Evolutionary conservation across 2,113 vertebrate species (phyloP), one percentile per base, ranked within the genome.

Genomic region (Tonatia bakeri): DNA sequence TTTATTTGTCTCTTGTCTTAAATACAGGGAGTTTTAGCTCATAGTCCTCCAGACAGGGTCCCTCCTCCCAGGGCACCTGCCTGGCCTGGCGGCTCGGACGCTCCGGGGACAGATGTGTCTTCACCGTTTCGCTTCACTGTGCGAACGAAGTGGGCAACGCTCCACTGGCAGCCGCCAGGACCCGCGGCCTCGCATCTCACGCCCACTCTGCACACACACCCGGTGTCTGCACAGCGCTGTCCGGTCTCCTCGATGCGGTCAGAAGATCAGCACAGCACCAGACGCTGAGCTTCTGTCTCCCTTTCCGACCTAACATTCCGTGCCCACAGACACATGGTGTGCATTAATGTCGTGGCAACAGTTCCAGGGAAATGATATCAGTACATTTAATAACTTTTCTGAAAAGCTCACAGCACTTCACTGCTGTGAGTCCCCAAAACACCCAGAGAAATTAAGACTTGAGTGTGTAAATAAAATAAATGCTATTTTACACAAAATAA

Each of bases 141-240:
- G 54, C 6, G 1, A 9, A 24, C 6, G 1, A 9, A 24, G 56
- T 24, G 54, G 8, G 19, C 20, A 6, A 3, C 2, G 54, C 22
- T 8, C 54, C 54, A 3, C 56, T 9, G 0, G 56, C 56, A 59
- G 56, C 56, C 24, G 56, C 24, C 56, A 10, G 56, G 56, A 26
- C 20, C 8, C 7, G 10, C 22, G 9, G 56, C 56, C 56, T 26
- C 22, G 8, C 56, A 26, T 26, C 24, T 10, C 22, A 2, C 8
- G 22, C 17, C 22, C 56, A 22, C 20, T 54, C 19, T 20, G 52
- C 52, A 54, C 52, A 20, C 52, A 5, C 52, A 54, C 52, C 52
- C 19, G 17, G 56, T 26, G 56, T 59, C 7, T 10, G 56, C 20
- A 59, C 52, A 20, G 19, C 7, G 6, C 52, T 1, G 17, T 26